These are phyloP conservation scores for Zaprionus obscuricornis DNA, from an alignment of 2,888 invertebrate genomes.

Conservation along the genomic window DNA sequence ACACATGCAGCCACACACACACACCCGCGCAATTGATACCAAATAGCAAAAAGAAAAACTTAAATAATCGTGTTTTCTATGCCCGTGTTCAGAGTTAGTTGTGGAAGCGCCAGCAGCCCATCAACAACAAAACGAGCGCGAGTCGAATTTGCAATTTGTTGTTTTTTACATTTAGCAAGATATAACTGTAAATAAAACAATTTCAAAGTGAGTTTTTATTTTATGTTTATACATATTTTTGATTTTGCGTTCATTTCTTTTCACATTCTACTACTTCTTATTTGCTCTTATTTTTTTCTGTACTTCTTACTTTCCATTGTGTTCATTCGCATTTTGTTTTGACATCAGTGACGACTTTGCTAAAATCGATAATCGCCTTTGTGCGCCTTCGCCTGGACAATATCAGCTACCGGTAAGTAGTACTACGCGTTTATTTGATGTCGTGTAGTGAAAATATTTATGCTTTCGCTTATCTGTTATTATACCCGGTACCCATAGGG, in stretches of 20 bases:
- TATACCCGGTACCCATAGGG: too few relatives aligned
- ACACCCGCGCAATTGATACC: too few relatives aligned
- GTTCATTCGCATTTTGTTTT: background rate
- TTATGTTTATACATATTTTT: background rate
- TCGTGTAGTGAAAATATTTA: too few relatives aligned
- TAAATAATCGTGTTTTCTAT: slow-evolving; percentile 4
- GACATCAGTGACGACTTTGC: slow-evolving; percentile 46
- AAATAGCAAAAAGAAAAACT: slow-evolving; percentile 3
- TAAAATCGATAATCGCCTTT: slow-evolving; percentile 72
- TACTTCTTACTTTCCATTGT: slow-evolving; percentile 1
- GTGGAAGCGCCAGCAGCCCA: slow-evolving; percentile 22
- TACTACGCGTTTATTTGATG: background rate
- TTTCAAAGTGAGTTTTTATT: slow-evolving; percentile 31
- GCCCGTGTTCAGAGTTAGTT: slow-evolving; percentile 33
- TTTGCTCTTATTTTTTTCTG: slow-evolving; percentile 20
- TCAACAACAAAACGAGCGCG: slow-evolving; percentile 28
- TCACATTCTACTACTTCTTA: slow-evolving; percentile 10
- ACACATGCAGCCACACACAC: too few relatives aligned
- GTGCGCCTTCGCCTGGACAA: slow-evolving; percentile 42
- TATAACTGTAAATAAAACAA: background rate
- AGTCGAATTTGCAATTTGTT: background rate
- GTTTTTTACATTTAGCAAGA: background rate
- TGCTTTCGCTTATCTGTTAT: too few relatives aligned
- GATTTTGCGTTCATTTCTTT: slow-evolving; percentile 5
- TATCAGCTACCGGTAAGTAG: slow-evolving; percentile 62